Base-by-base conservation (phyloP, 1,140 invertebrate genomes). In the Cheumatopsyche charites region DNA sequence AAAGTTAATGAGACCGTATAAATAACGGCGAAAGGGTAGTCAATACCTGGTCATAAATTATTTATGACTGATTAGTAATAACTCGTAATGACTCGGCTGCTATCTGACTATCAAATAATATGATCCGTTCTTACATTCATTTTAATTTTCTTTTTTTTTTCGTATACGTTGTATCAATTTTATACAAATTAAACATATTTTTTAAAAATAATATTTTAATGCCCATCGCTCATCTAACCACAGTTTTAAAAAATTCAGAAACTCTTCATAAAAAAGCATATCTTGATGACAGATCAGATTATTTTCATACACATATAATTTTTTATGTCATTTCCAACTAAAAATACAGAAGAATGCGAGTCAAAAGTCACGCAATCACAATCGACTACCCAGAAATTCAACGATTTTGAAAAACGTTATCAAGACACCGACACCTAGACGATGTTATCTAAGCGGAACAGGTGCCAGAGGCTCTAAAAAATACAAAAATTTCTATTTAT, bases 1-100 rank as follows among this genome's bases (percentile, higher is more conserved):
- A 62, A 71, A 70, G 72, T 71, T 72, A 75, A 75, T 71, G 69
- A 73, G 74, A 75, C 71, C 49, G 67, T 71, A 75, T 73, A 75
- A 73, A 71, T 73, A 73, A 52, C 43, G 29, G 21, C 55, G 25
- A 69, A 73, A 73, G 71, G 74, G 74, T 73, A 75, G 69, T 70
- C 74, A 73, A 65, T 73, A 55, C 12, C 62, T 70, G 52, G 21
- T 75, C 74, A 75, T 75, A 75, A 75, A 75, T 75, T 41, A 75
- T 75, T 73, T 71, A 75, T 75, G 72, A 73, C 17, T 73, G 67
- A 71, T 73, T 71, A 73, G 71, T 75, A 74, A 69, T 66, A 49
- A 47, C 43, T 13, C 62, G 29, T 63, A 63, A 63, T 43, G 62
- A 63, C 36, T 41, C 55, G 55, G 12, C 55, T 19, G 47, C 19